Base-by-base conservation (phyloP, 2,888 invertebrate species). In the Exephanes ischioxanthus region DNA sequence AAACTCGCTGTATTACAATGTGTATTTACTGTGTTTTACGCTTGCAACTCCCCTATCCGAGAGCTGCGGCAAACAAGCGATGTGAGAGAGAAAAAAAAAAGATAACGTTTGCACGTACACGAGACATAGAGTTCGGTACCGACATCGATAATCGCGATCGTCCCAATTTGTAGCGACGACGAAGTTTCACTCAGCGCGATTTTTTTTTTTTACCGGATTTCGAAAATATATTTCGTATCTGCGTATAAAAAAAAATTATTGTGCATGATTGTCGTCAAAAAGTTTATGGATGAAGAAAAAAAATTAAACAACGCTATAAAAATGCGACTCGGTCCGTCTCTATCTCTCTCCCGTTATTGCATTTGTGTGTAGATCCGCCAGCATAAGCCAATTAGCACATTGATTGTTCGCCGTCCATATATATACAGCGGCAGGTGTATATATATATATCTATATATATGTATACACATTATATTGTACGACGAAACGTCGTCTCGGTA, bases 351-450 rank as follows among this genome's bases (percentile, higher is more conserved):
- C 67, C 72, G 85, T 83, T 81, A 76, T 80, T 83, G 82, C 76
- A 85, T 85, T 83, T 86, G 83, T 83, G 86, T 86, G 86, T 86
- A 88, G 87, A 80, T 70, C 71, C 77, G 84, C 82, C 81, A 84
- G 81, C 86, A 86, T 87, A 86, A 86, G 86, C 86, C 87, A 87
- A 86, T 88, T 88, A 91, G 90, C 89, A 90, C 89, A 89, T 87
- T 88, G 83, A 86, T 89, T 88, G 86, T 83, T 85, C 83, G 72
- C 66, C 75, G 78, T 78, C 41, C 19, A 33, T 61, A 61, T 71
- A 41, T 71, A 61, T 80, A 41, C 83, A 82, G 71, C 67, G 70
- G 58, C 58, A 76, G 71, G 70, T 80, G 72, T 61, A 61, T 22
- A 61, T 14, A 30, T 68, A 66, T 26, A 37, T 37, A 37, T 41